Evolutionary conservation across 2,113 vertebrate species (phyloP).

Genomic region (Sterna hirundo): DNA sequence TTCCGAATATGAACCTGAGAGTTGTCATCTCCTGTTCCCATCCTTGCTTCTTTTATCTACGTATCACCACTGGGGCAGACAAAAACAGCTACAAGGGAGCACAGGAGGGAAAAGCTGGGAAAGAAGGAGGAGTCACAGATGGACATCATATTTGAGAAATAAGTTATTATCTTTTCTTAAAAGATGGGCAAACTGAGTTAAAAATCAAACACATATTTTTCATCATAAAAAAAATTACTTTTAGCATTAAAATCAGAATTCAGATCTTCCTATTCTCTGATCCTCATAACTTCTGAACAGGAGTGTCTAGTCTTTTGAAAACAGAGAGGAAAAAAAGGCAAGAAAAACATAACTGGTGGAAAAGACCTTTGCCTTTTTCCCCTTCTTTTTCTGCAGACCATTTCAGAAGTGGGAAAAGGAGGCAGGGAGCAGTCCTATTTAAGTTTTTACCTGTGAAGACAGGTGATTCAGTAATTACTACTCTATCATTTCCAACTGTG

Average conservation of each 20-base stretch:
- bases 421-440: background rate
- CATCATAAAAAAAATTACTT: background rate
- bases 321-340: background rate
- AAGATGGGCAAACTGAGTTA: background rate
- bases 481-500: background rate
- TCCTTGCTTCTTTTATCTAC: background rate
- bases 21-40: background rate
- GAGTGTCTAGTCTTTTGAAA: background rate
- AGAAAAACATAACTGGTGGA: background rate
- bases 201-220: background rate
- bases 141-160: background rate
- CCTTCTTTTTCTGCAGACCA: background rate
- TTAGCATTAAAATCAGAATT: background rate
- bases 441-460: background rate
- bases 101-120: background rate
- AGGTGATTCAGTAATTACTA: background rate
- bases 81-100: background rate
- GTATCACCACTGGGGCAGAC: background rate
- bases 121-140: background rate
- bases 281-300: background rate
- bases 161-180: background rate
- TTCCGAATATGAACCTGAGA: background rate
- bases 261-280: background rate
- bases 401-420: background rate
- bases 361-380: background rate